A percentile compares a stretch with the other conserved stretches of the same genome.
phyloP scores from a whole-genome alignment of 2,888 invertebrate species.

The Lydus trimaculatus region DNA sequence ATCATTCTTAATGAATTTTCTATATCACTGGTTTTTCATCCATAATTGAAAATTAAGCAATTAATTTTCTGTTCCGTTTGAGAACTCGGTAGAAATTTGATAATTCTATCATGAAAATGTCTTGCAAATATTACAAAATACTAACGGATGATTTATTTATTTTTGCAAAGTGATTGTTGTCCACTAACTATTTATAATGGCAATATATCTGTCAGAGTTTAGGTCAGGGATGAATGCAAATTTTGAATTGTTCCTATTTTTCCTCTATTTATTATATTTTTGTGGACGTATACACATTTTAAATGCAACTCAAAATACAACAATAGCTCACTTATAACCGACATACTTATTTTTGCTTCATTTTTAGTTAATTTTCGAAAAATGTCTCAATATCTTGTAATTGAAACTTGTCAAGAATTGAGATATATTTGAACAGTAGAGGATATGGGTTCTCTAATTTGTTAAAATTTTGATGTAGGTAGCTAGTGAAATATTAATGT shows the following conservation, averaged over 20 bases:
- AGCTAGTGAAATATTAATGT: too few species aligned
- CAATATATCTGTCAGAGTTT: not conserved
- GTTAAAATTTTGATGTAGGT: too few species aligned
- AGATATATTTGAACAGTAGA: too few species aligned
- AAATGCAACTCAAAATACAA: not conserved
- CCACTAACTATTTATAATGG: not conserved
- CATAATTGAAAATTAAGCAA: not conserved
- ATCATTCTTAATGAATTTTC: not conserved
- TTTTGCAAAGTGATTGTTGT: not conserved
- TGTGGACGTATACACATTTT: not conserved
- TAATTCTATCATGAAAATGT: not conserved
- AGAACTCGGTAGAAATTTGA: not conserved
- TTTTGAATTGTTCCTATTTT: constrained; percentile 1
- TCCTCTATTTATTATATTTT: too few species aligned
- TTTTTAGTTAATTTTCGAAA: not conserved
- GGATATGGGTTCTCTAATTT: too few species aligned
- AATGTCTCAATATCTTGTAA: too few species aligned
- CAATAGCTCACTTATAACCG: not conserved
- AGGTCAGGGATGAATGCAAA: not conserved
- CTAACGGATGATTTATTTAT: not conserved
- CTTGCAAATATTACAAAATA: not conserved
- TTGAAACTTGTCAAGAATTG: too few species aligned
- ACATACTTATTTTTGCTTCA: not conserved
- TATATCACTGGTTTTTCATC: not conserved
- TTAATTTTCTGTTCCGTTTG: not conserved